These are phyloP conservation scores for Sminthurinus signatus DNA, from an alignment of 1,140 invertebrate species.

Conservation along the genomic window DNA sequence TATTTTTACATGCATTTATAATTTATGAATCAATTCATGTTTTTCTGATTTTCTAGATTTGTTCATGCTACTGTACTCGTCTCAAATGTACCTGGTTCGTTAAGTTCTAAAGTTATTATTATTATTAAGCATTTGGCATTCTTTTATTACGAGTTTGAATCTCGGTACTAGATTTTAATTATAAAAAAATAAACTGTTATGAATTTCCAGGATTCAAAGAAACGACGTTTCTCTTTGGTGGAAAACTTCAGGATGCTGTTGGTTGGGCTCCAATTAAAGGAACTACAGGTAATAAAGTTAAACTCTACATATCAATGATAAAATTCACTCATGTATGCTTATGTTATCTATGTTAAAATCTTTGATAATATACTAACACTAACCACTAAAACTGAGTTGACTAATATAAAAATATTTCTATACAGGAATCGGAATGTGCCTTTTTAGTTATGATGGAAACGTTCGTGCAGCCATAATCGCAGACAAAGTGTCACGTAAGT, in stretches of 20 bases:
- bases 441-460: conserved; percentile 29
- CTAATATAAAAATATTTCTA: too few species aligned
- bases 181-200: too few species aligned
- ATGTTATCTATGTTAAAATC: not conserved
- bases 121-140: too few species aligned
- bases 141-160: too few species aligned
- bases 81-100: conserved; percentile 30
- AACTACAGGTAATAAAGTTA: conserved; percentile 17
- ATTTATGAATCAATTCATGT: too few species aligned
- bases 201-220: conserved; percentile 1
- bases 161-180: too few species aligned
- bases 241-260: conserved; percentile 23
- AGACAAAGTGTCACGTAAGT: conserved; percentile 12
- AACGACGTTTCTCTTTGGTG: conserved; percentile 6
- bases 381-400: too few species aligned
- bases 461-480: conserved; percentile 24
- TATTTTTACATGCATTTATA: too few species aligned
- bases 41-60: too few species aligned
- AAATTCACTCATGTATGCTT: not conserved
- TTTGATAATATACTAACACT: conserved; percentile 10
- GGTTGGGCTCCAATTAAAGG: conserved; percentile 32
- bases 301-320: not conserved
- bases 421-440: conserved; percentile 29
- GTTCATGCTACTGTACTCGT: conserved; percentile 28
- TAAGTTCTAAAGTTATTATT: conserved; percentile 5